A percentile compares a stretch with the other conserved stretches of the same genome.
Evolutionary conservation across 2,888 invertebrate species (phyloP).

Genomic region (Tenthredo livida): DNA sequence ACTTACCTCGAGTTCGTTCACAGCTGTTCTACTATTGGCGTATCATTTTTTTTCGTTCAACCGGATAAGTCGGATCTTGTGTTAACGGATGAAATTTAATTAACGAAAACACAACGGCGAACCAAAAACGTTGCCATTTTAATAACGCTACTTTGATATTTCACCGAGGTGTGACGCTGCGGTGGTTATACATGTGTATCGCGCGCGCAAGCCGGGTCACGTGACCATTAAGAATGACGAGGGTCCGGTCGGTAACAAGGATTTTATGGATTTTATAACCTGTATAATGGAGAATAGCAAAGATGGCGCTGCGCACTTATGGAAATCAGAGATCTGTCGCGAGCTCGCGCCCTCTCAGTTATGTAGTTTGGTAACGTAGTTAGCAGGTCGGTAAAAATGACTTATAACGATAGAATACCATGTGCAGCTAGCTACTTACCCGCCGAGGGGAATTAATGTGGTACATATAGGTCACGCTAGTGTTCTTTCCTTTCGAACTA

Average conservation of each 20-base stretch:
- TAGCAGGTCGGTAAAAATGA: neutral
- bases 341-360: neutral
- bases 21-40: neutral
- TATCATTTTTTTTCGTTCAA: neutral
- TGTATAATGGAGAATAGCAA: neutral
- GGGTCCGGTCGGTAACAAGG: neutral
- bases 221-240: conserved; percentile 2
- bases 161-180: conserved; percentile 14
- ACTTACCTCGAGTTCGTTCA: conserved; percentile 24
- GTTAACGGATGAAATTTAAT: conserved; percentile 35
- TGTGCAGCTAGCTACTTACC: neutral
- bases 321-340: neutral
- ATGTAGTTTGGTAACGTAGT: neutral
- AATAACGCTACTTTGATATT: conserved; percentile 5
- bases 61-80: neutral
- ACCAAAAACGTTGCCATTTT: conserved; percentile 50
- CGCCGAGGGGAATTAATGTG: neutral
- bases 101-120: conserved; percentile 44
- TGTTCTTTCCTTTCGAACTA: too few species aligned
- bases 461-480: too few species aligned
- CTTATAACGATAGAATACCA: neutral
- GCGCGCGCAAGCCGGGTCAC: conserved; percentile 13
- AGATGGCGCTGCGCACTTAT: neutral
- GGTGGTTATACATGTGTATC: neutral
- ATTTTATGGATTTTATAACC: neutral